Conservation (phyloP, 2,888 invertebrate species). For the Philaethria dido region DNA sequence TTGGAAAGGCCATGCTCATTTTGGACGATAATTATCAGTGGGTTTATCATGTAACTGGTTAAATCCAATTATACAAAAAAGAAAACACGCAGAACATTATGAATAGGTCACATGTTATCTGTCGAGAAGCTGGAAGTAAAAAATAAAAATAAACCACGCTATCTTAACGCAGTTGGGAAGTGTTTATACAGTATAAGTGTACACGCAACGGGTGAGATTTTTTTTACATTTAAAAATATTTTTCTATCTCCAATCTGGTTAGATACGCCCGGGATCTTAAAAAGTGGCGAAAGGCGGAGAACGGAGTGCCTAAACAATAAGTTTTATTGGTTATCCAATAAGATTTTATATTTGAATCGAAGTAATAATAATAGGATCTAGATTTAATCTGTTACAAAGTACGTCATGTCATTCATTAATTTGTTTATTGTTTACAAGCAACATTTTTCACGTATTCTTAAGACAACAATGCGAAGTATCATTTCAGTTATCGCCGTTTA, state of each 20-base stretch:
- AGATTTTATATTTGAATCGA: background rate
- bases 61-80: slow-evolving; percentile 1
- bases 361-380: background rate
- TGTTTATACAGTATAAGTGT: too few relatives aligned
- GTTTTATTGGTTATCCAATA: too few relatives aligned
- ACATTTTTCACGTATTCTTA: slow-evolving; percentile 3
- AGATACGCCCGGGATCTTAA: too few relatives aligned
- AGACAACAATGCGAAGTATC: background rate
- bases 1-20: background rate
- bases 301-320: too few relatives aligned
- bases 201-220: too few relatives aligned
- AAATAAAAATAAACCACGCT: too few relatives aligned
- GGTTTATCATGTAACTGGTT: slow-evolving; percentile 1
- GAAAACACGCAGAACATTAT: background rate
- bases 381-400: background rate
- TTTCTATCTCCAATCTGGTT: too few relatives aligned
- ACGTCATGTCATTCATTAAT: slow-evolving; percentile 4
- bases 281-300: too few relatives aligned
- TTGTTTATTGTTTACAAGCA: slow-evolving; percentile 14
- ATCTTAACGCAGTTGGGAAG: too few relatives aligned
- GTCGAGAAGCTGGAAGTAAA: too few relatives aligned
- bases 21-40: background rate
- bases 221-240: too few relatives aligned
- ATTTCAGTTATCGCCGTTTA: slow-evolving; percentile 12
- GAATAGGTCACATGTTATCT: slow-evolving; percentile 12